Evolutionary conservation across 2,113 vertebrate species (phyloP), one percentile per base, ranked within the genome.

Genomic region (Carassius auratus): DNA sequence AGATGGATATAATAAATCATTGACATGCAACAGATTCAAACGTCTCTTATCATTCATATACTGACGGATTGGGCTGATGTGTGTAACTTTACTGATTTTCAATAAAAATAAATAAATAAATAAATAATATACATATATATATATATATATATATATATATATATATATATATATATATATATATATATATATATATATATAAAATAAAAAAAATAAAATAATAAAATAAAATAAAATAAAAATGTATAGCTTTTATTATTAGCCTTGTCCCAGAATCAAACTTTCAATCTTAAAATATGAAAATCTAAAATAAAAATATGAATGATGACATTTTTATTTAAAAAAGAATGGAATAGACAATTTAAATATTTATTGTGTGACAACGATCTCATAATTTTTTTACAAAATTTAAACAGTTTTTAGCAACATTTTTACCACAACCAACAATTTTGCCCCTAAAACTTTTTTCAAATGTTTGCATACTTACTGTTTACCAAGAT

Each of bases 1-100:
- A 66, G 79, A 3, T 15, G 30, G 23, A 68, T 52, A 50, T 81
- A 19, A 68, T 81, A 68, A 81, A 79, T 81, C 78, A 26, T 5
- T 66, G 8, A 57, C 50, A 77, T 75, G 19, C 12, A 50, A 62
- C 57, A 80, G 57, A 62, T 80, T 13, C 77, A 80, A 45, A 62
- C 55, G 21, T 80, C 36, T 61, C 23, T 45, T 45, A 45, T 17
- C 55, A 38, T 14, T 50, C 23, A 52, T 8, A 50, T 26, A 4
- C 13, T 30, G 75, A 76, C 6, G 26, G 45, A 14, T 14, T 21
- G 23, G 52, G 45, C 45, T 48, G 45, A 3, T 48, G 45, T 48
- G 45, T 48, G 45, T 12, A 48, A 48, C 45, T 48, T 48, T 48
- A 48, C 45, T 48, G 45, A 48, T 12, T 6, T 5, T 55, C 14